These are phyloP conservation scores for Xylocopa sonorina DNA, from an alignment of 1,140 invertebrate genomes.

Conservation along the genomic window DNA sequence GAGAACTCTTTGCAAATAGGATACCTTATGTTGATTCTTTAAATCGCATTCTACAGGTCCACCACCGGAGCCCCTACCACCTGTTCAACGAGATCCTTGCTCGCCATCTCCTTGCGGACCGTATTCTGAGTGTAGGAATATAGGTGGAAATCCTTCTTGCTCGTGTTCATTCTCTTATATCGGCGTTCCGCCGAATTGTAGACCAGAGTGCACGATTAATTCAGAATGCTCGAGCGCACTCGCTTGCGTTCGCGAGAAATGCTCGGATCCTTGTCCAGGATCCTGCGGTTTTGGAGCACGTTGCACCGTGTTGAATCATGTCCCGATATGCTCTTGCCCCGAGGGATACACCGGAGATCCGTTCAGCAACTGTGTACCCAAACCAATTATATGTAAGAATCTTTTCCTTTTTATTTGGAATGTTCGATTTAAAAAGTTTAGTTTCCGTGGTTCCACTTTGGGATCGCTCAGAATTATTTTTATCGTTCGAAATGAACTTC, in stretches of 20 bases:
- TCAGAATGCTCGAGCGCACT: conserved; percentile 84
- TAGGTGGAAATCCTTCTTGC: conserved; percentile 85
- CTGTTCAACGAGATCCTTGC: conserved; percentile 82
- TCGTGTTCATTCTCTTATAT: conserved; percentile 85
- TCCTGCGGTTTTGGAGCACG: conserved; percentile 86
- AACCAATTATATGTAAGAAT: conserved; percentile 65
- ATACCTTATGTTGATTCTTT: conserved; percentile 82
- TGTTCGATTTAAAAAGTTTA: no score
- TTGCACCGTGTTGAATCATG: conserved; percentile 86
- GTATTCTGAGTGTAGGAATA: conserved; percentile 86
- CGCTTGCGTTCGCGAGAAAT: conserved; percentile 86
- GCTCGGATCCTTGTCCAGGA: conserved; percentile 87
- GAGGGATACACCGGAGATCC: conserved; percentile 88
- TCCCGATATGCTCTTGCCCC: conserved; percentile 86
- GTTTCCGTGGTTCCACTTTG: no score
- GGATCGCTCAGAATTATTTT: no score
- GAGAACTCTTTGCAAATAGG: conserved; percentile 78
- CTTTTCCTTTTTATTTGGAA: not conserved
- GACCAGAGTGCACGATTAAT: conserved; percentile 87
- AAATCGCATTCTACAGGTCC: conserved; percentile 75
- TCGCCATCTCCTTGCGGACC: conserved; percentile 87
- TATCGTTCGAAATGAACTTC: no score
- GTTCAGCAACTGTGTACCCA: conserved; percentile 83
- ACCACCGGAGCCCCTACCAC: conserved; percentile 2
- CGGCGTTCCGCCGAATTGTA: conserved; percentile 87